Base-by-base conservation (phyloP, 2,888 invertebrate species). In the Caenorhabditis sp. region DNA sequence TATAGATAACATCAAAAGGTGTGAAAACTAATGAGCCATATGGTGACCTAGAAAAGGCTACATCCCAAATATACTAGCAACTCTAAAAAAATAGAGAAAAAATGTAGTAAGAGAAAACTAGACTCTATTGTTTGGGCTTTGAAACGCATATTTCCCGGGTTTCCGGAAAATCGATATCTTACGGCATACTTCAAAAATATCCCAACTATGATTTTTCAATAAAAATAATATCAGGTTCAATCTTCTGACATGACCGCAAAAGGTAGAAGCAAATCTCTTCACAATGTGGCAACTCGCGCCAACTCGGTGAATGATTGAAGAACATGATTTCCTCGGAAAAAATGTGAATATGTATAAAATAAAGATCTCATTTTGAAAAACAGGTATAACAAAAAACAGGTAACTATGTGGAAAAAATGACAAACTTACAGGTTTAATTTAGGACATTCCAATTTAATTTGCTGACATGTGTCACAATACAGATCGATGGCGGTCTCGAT, bases 181-280 rank as follows among this genome's bases (percentile, higher is more conserved):
- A n/a, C n/a, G n/a, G n/a, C n/a, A n/a, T n/a, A n/a, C n/a, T n/a
- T n/a, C n/a, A n/a, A n/a, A n/a, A 19, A 4, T 23, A 53, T 53
- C 53, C 31, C 10, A n/a, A n/a, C n/a, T 31, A 31, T 31, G 4
- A 6, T 6, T 31, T 31, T 31, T 19, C 21, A 53, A 53, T 8
- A 23, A 6, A 19, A 5, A 21, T 53, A 10, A 10, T 24, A 26
- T 23, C 49, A 59, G 57, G 61, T 36, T 26, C 43, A 43, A 43
- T 17, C 12, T 10, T 61, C 67, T 10, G 73, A 76, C 2, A 65
- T 62, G 51, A 62, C 49, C 19, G 71, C 72, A 2, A 80, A 80
- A 60, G 78, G 74, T 12, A 58, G 80, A 12, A 78, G 78, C 63
- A 80, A 80, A 53, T 78, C 78, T 14, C 53, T 80, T 21, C 80